These are phyloP conservation scores for Dermochelys coriacea DNA, from an alignment of 2,797 vertebrate genomes.

Conservation along the genomic window DNA sequence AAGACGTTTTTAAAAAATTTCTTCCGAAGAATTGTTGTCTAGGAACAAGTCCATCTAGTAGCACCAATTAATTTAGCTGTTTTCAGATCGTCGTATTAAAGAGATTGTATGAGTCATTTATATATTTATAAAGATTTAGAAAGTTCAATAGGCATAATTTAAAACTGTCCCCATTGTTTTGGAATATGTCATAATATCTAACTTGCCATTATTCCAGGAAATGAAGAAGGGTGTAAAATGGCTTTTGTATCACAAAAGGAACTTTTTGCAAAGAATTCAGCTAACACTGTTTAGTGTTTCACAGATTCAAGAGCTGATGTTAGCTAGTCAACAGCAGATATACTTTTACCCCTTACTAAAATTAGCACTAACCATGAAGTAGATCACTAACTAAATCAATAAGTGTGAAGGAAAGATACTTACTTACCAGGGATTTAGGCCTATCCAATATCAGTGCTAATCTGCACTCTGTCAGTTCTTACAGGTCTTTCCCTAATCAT, in stretches of 20 bases:
- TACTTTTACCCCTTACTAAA: neutral
- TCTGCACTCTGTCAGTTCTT: neutral
- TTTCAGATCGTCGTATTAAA: neutral
- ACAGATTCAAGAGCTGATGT: neutral
- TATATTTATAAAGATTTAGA: neutral
- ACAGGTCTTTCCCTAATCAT: neutral
- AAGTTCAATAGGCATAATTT: neutral
- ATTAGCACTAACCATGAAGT: neutral
- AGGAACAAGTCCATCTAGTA: neutral
- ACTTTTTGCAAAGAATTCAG: neutral
- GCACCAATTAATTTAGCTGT: neutral
- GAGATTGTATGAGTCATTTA: rapidly evolving
- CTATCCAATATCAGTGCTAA: neutral
- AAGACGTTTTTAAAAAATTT: rapidly evolving
- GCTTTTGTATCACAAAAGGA: neutral
- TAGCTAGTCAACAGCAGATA: neutral
- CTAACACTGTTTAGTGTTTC: neutral
- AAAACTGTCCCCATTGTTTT: rapidly evolving
- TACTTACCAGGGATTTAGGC: neutral
- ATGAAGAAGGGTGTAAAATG: neutral
- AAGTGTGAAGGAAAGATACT: neutral
- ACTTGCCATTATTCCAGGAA: neutral
- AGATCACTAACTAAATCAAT: neutral
- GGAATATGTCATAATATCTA: neutral
- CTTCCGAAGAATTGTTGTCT: neutral